Percentiles rank a stretch among this genome's conserved stretches.
These are phyloP conservation scores for Rhinopomastus cyanomelas DNA, from an alignment of 2,113 vertebrate genomes.

Conservation along the genomic window DNA sequence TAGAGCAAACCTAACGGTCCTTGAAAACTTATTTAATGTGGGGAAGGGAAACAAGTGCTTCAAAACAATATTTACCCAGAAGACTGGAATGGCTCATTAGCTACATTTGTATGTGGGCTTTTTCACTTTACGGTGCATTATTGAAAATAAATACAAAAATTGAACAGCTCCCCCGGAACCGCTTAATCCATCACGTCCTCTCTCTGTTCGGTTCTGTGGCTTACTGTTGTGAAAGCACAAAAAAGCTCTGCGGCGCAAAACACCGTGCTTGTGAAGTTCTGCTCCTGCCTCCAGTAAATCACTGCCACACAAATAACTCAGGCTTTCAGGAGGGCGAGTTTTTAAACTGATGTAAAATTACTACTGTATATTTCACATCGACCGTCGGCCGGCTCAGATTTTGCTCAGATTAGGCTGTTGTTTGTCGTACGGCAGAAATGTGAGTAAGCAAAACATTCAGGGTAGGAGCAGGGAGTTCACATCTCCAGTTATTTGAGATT, in stretches of 20 bases:
- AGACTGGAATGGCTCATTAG: slow-evolving; percentile 10
- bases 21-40: slow-evolving; percentile 13
- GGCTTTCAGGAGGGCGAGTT: neutral
- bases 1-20: slow-evolving; percentile 13
- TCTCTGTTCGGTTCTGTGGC: neutral
- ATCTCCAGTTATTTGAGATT: neutral
- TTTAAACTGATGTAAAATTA: neutral
- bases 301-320: neutral
- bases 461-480: neutral
- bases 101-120: slow-evolving; percentile 14
- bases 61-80: slow-evolving; percentile 26
- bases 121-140: slow-evolving; percentile 25
- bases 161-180: slow-evolving; percentile 12
- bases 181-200: slow-evolving; percentile 21
- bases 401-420: neutral
- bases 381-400: neutral
- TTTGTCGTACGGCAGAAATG: neutral
- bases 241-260: neutral
- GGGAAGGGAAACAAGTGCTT: slow-evolving; percentile 10
- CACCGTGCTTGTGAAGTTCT: neutral
- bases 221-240: neutral
- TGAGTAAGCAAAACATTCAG: neutral
- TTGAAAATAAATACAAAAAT: slow-evolving; percentile 34
- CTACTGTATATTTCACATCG: neutral
- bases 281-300: neutral